Evolutionary conservation across 2,113 vertebrate genomes (phyloP).

Genomic region (Mus spicilegus): DNA sequence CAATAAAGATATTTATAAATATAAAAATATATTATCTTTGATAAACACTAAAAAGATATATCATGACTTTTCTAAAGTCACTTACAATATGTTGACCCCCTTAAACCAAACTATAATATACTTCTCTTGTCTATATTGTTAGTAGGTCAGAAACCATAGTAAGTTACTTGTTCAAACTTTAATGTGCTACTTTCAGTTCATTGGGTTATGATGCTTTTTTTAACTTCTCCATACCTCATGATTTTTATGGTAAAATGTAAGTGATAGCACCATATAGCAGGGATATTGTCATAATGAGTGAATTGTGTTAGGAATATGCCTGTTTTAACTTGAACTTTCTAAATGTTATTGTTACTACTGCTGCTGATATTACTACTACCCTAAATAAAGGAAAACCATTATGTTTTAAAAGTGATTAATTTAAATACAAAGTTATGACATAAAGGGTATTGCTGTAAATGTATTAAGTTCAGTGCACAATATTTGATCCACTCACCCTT

Average conservation of each 20-base stretch:
- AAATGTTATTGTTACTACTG: background rate
- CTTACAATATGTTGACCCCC: background rate
- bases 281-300: background rate
- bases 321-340: accelerated
- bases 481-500: no score
- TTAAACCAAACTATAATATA: background rate
- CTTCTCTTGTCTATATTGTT: background rate
- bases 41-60: background rate
- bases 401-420: background rate
- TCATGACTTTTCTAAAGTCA: background rate
- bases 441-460: background rate
- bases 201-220: background rate
- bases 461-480: background rate
- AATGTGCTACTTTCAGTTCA: background rate
- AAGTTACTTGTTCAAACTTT: background rate
- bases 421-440: background rate
- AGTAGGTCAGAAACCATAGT: background rate
- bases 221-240: background rate
- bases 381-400: background rate
- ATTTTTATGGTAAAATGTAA: background rate
- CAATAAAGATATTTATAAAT: background rate
- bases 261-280: background rate
- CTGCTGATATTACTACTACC: accelerated
- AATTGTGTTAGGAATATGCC: background rate
- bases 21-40: background rate